A percentile compares a stretch with the other conserved stretches of the same genome.
These are phyloP conservation scores for Aldrovandia affinis DNA, from an alignment of 2,797 vertebrate genomes.

Conservation along the genomic window DNA sequence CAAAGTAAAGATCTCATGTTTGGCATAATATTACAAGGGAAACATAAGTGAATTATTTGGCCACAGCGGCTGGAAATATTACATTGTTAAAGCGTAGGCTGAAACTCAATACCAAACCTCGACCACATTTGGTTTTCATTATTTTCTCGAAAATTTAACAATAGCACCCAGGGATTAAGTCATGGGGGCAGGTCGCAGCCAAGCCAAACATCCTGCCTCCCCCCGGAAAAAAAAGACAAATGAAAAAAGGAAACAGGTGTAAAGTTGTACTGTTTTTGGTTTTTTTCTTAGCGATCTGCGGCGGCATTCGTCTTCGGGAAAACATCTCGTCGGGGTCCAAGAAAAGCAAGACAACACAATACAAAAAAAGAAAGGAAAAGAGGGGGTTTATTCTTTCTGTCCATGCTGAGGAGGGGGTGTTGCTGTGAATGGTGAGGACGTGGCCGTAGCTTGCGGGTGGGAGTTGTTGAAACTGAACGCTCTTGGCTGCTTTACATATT, in stretches of 20 bases:
- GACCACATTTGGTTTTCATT: constrained; percentile 77
- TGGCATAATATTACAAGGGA: constrained; percentile 73
- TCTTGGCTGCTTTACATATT: constrained; percentile 32
- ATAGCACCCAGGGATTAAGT: constrained; percentile 76
- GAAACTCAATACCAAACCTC: constrained; percentile 61
- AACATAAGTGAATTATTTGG: constrained; percentile 72
- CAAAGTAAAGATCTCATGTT: constrained; percentile 77
- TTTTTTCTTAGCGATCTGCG: constrained; percentile 51
- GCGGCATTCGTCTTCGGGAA: constrained; percentile 27
- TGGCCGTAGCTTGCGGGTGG: constrained; percentile 32
- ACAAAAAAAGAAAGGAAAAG: constrained; percentile 31
- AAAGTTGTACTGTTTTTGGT: constrained; percentile 55
- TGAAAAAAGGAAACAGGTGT: constrained; percentile 74
- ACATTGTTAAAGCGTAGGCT: constrained; percentile 66
- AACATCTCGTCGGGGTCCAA: constrained; percentile 28
- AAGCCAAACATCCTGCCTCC: constrained; percentile 78
- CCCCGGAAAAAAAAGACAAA: constrained; percentile 68
- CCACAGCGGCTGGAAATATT: constrained; percentile 65
- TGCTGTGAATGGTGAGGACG: constrained; percentile 39
- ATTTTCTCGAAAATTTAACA: constrained; percentile 68
- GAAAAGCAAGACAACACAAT: not conserved
- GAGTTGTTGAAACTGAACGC: not conserved
- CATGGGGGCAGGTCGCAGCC: constrained; percentile 65
- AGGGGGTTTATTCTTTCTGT: not conserved
- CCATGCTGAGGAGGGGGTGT: not conserved